Base-by-base conservation (phyloP, 1,140 invertebrate genomes). In the Thrips palmi region DNA sequence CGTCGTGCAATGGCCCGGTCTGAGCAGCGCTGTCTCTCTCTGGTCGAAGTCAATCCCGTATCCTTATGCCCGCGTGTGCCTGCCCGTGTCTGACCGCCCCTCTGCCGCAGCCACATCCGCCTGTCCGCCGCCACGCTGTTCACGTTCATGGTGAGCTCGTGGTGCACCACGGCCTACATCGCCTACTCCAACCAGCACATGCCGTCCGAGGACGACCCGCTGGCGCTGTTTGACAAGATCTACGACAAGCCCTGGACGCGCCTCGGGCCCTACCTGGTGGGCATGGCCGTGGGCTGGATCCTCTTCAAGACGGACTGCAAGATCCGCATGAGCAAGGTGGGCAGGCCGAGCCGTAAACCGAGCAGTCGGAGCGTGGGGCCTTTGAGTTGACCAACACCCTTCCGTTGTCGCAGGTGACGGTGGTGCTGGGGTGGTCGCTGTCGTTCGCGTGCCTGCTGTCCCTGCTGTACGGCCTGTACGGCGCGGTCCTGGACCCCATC, bases 181-280 rank as follows among this genome's bases (percentile, higher is more conserved):
- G 79, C 80, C 0, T 74, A 77, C 52, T 68, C 63, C 36, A 81
- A 79, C 50, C 74, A 81, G 45, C 78, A 84, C 53, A 70, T 78
- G 45, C 80, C 80, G 10, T 52, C 71, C 48, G 65, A 68, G 1
- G 78, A 84, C 45, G 81, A 85, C 54, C 81, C 81, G 0, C 57
- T 85, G 46, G 79, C 80, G 0, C 60, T 82, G 7, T 85, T 84
- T 52, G 81, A 85, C 52, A 82, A 83, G 60, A 82, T 85, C 47
- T 85, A 85, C 49, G 81, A 84, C 55, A 85, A 85, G 56, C 81
- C 81, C 7, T 85, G 80, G 78, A 85, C 81, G 0, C 57, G 81
- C 29, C 53, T 84, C 7, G 79, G 81, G 0, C 81, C 81, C 0
- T 85, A 85, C 50, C 56, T 85, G 1, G 71, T 85, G 12, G 81